A percentile compares a stretch with the other conserved stretches of the same genome.
Conservation (phyloP, 2,888 invertebrate species). For the Celastrina argiolus region DNA sequence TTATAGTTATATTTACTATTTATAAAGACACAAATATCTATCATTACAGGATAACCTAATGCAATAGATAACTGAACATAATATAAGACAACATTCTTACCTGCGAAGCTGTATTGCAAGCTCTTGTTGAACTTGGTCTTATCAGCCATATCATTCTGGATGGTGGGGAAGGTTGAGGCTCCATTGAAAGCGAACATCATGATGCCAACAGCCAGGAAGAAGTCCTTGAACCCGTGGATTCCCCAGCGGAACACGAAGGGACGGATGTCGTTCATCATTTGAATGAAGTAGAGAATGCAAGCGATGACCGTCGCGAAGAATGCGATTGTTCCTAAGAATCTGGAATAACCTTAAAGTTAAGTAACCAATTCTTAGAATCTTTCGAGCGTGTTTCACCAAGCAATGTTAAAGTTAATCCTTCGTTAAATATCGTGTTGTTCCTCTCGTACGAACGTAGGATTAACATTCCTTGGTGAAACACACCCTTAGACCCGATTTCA, state of each 20-base stretch:
- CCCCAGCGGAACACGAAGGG: slow-evolving; percentile 66
- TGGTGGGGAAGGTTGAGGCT: slow-evolving; percentile 86
- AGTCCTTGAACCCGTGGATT: slow-evolving; percentile 76
- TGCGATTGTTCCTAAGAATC: slow-evolving; percentile 81
- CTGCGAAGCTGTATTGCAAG: slow-evolving; percentile 78
- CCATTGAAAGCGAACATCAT: slow-evolving; percentile 85
- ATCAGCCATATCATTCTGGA: slow-evolving; percentile 86
- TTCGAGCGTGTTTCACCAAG: too few relatives aligned
- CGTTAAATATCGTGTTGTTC: too few relatives aligned
- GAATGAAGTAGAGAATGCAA: slow-evolving; percentile 79
- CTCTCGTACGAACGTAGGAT: too few relatives aligned
- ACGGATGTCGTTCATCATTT: slow-evolving; percentile 76
- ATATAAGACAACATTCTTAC: too few relatives aligned
- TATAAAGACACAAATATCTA: too few relatives aligned
- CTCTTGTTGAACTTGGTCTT: slow-evolving; percentile 81
- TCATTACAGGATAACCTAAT: too few relatives aligned
- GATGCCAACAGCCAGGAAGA: slow-evolving; percentile 83
- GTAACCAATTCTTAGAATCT: neutral
- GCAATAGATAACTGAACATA: too few relatives aligned
- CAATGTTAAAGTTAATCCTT: too few relatives aligned
- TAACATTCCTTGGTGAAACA: too few relatives aligned
- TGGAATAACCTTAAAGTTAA: slow-evolving; percentile 41
- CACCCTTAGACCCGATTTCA: too few relatives aligned
- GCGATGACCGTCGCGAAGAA: slow-evolving; percentile 79
- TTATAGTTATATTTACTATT: too few relatives aligned